Evolutionary conservation across 2,888 invertebrate genomes (phyloP), one percentile per base, ranked within the genome.

Genomic region (Teinopalpus imperialis): DNA sequence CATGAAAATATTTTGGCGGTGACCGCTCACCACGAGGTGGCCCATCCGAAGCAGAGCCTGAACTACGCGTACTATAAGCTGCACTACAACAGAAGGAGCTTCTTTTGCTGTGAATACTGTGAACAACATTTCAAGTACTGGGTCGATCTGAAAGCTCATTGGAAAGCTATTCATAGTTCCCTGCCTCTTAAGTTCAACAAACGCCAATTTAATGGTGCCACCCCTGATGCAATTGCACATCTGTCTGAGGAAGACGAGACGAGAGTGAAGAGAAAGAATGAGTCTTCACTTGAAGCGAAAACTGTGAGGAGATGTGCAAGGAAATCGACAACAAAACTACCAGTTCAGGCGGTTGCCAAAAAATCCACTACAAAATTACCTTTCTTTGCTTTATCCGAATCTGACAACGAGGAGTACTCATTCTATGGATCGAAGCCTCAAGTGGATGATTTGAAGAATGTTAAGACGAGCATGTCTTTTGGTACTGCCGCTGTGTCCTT

Each of bases 261-360:
- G 3, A 26, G 24, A 30, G 23, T 1, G 13, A 49, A 13, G 37
- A 20, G 30, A 6, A 39, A 7, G 8, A 23, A n/a, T 2, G 51
- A 44, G 0, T 54, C 54, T 5, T 4, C 2, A 1, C 8, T 18
- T 3, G 23, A 6, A 1, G 21, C 37, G 8, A 18, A 53, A 0
- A 12, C 18, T 1, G 12, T 43, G 0, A 79, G 66, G 37, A 60
- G 61, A 18, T 47, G 29, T 6, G 85, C 87, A 0, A 79, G 61
- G 26, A 92, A 91, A 57, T 91, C 91, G 0, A 91, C 91, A 0
- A 87, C 90, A 7, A 83, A 77, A 56, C 53, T 80, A 9, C 82
- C 85, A 5, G 1, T 4, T 6, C 35, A 26, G 20, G 23, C 35
- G 29, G 57, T 70, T 0, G 81, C 81, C 0, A 72, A 57, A 41